Conservation (phyloP, 2,888 invertebrate genomes). For the Perdita meconis region DNA sequence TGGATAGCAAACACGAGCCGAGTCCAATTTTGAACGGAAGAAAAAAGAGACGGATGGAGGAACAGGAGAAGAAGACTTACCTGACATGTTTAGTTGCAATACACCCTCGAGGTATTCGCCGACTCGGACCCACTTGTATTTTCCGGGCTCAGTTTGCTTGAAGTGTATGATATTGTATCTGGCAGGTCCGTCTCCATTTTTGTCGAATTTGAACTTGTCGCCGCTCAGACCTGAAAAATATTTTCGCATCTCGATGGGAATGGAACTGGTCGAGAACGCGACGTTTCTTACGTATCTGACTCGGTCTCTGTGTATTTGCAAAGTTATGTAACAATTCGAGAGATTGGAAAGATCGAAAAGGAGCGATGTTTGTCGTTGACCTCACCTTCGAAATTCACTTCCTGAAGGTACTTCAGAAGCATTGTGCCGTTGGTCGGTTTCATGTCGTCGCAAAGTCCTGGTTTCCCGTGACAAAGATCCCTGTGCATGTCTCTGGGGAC, state of each 20-base stretch:
- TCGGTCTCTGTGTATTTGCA: no score
- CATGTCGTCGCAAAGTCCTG: slow-evolving; percentile 95
- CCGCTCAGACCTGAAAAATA: slow-evolving; percentile 92
- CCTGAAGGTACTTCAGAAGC: slow-evolving; percentile 92
- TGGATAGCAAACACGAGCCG: slow-evolving; percentile 21
- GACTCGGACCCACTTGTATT: slow-evolving; percentile 93
- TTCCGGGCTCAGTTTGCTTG: slow-evolving; percentile 90
- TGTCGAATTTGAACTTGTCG: slow-evolving; percentile 95
- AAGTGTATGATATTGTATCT: slow-evolving; percentile 98
- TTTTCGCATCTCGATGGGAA: neutral
- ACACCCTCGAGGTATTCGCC: slow-evolving; percentile 94
- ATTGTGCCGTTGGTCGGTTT: slow-evolving; percentile 94
- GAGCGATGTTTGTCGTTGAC: neutral
- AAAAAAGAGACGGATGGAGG: neutral
- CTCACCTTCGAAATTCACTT: slow-evolving; percentile 94
- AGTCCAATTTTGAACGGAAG: slow-evolving; percentile 18
- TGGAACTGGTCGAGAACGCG: no score
- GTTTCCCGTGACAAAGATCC: slow-evolving; percentile 90
- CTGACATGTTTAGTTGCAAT: slow-evolving; percentile 91
- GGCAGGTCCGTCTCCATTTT: slow-evolving; percentile 96
- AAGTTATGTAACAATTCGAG: no score
- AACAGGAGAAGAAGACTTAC: slow-evolving; percentile 85
- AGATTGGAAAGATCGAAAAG: no score
- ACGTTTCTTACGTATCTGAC: neutral
- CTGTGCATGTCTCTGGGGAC: slow-evolving; percentile 92